phyloP scores from a whole-genome alignment of 2,888 invertebrate genomes.

The Drosophila longiperda region DNA sequence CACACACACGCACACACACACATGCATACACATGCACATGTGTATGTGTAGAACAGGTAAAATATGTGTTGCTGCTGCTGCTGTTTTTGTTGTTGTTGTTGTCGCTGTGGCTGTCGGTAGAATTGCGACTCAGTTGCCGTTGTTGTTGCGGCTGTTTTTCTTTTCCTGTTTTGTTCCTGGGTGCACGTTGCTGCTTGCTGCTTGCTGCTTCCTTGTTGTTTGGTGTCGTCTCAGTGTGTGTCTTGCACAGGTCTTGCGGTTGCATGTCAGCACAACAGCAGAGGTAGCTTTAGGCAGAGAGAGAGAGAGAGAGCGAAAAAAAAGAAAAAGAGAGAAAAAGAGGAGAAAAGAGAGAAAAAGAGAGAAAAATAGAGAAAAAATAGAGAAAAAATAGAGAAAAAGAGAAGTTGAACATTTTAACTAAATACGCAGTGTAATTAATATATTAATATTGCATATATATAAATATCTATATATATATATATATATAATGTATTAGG shows the following conservation, averaged over 20 bases:
- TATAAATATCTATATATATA: not conserved
- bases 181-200: not conserved
- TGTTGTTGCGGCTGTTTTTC: conserved; percentile 35
- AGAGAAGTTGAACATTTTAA: conserved; percentile 10
- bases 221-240: conserved; percentile 28
- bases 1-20: conserved; percentile 4
- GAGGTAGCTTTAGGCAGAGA: not conserved
- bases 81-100: conserved; percentile 20
- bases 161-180: conserved; percentile 40
- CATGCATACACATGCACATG: not conserved
- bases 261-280: conserved; percentile 22
- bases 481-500: not conserved
- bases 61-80: conserved; percentile 27
- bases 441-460: not conserved
- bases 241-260: conserved; percentile 52
- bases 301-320: not conserved
- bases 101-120: conserved; percentile 32
- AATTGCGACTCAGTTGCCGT: conserved; percentile 27
- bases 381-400: not conserved
- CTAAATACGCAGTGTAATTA: conserved; percentile 13
- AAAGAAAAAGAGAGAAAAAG: not conserved
- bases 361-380: not conserved
- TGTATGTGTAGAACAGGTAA: conserved; percentile 48
- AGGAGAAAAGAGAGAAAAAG: not conserved
- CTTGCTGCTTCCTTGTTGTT: conserved; percentile 3